phyloP scores from a whole-genome alignment of 1,140 invertebrate species.

The Zaprionus nigranus region DNA sequence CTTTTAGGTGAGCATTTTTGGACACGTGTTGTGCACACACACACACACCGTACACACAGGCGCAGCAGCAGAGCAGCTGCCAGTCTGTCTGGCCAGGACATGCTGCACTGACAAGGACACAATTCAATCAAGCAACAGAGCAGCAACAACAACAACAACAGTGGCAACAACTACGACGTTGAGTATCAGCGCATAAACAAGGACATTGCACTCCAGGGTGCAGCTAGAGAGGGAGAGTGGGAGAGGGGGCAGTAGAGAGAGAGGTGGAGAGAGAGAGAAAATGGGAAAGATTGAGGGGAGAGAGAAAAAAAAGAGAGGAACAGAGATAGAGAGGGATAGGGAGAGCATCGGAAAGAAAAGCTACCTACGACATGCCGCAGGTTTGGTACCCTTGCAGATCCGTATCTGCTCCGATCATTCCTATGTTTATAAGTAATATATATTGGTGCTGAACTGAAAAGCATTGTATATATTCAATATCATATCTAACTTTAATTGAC shows the following conservation, averaged over 20 bases:
- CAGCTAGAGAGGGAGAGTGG: slow-evolving; percentile 15
- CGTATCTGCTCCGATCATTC: fast-evolving
- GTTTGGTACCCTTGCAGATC: too few species aligned
- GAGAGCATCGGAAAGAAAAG: too few species aligned
- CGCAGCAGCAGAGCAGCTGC: slow-evolving; percentile 12
- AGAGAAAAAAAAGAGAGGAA: neutral
- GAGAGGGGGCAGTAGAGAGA: neutral
- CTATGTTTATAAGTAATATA: too few species aligned
- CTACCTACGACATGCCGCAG: too few species aligned
- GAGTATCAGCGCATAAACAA: slow-evolving; percentile 76
- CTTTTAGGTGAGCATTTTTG: slow-evolving; percentile 46
- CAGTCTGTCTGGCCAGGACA: slow-evolving; percentile 38
- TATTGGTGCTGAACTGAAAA: too few species aligned
- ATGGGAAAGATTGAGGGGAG: neutral
- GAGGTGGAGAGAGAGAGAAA: neutral
- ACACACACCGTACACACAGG: slow-evolving; percentile 9
- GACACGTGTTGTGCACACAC: slow-evolving; percentile 11
- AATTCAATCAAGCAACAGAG: slow-evolving; percentile 75
- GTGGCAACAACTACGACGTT: slow-evolving; percentile 27
- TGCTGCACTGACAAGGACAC: slow-evolving; percentile 73
- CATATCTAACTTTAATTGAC: too few species aligned
- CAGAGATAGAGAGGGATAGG: slow-evolving; percentile 8
- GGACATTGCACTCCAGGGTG: slow-evolving; percentile 78
- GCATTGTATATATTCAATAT: too few species aligned
- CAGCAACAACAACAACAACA: slow-evolving; percentile 30